These are phyloP conservation scores for Cuniculus paca DNA, from an alignment of 2,797 vertebrate genomes.

Conservation along the genomic window DNA sequence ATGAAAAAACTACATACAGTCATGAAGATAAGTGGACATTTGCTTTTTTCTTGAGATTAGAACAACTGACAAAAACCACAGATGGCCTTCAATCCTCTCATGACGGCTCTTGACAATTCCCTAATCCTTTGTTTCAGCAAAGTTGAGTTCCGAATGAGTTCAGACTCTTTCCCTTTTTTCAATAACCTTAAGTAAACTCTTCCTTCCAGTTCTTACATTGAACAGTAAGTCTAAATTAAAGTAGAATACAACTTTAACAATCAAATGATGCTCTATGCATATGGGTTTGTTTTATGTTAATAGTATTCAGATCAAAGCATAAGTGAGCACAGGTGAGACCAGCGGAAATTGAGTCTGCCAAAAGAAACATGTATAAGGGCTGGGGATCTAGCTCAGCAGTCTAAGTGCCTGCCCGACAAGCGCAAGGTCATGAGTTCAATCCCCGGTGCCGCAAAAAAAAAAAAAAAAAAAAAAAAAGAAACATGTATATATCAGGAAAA, in stretches of 20 bases:
- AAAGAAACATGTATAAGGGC: too few relatives aligned
- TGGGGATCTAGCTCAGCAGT: too few relatives aligned
- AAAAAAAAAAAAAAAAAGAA: too few relatives aligned
- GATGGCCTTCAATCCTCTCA: rapidly evolving
- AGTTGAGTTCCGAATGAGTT: background rate
- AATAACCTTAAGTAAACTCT: background rate
- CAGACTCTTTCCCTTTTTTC: too few relatives aligned
- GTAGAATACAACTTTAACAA: background rate
- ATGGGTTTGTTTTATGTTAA: background rate
- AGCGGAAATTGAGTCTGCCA: too few relatives aligned
- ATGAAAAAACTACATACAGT: background rate
- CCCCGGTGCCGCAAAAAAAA: too few relatives aligned
- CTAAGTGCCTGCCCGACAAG: too few relatives aligned
- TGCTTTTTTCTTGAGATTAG: background rate
- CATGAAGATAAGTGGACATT: background rate
- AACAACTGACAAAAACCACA: background rate
- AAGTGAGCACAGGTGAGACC: background rate
- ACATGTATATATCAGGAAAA: background rate
- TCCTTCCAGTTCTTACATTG: background rate
- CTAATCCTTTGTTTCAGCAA: background rate
- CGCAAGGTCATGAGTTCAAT: too few relatives aligned
- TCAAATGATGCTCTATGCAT: background rate
- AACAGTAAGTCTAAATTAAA: background rate
- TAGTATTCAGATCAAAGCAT: background rate
- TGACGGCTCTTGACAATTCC: background rate